Conservation (phyloP, 2,113 vertebrate genomes). For the Tapirus terrestris region DNA sequence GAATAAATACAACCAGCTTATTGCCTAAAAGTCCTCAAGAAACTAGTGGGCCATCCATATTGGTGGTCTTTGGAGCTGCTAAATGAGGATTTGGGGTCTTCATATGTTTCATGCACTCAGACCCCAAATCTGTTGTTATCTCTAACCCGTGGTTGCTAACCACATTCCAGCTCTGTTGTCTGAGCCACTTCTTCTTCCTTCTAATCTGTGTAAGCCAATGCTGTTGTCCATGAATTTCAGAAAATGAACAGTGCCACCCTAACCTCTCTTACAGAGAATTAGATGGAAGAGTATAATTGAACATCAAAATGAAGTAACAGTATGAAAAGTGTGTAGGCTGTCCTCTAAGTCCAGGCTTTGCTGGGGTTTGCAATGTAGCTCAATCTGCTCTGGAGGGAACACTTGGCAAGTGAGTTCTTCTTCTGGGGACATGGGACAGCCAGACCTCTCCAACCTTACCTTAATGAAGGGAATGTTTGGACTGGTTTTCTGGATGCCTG, state of each 20-base stretch:
- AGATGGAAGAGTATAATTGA: background rate
- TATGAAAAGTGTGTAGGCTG: background rate
- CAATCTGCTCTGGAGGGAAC: background rate
- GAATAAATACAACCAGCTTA: background rate
- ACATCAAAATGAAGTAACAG: background rate
- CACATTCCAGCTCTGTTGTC: no score
- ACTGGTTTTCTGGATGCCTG: background rate
- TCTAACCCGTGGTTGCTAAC: background rate
- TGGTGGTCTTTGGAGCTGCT: background rate
- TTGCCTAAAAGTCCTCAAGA: background rate
- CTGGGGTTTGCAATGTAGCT: rapidly evolving
- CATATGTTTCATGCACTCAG: background rate
- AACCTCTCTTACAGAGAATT: background rate
- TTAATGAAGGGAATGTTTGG: background rate
- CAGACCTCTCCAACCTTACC: background rate
- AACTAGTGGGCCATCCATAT: rapidly evolving
- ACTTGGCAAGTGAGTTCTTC: background rate
- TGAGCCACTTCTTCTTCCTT: background rate
- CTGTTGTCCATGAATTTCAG: background rate
- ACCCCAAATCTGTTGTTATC: background rate
- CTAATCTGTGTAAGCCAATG: background rate
- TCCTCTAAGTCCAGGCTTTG: no score
- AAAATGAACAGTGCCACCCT: no score
- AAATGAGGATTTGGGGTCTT: background rate
- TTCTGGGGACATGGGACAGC: background rate